These are phyloP conservation scores for Garra rufa DNA, from an alignment of 2,113 vertebrate genomes.

Conservation along the genomic window DNA sequence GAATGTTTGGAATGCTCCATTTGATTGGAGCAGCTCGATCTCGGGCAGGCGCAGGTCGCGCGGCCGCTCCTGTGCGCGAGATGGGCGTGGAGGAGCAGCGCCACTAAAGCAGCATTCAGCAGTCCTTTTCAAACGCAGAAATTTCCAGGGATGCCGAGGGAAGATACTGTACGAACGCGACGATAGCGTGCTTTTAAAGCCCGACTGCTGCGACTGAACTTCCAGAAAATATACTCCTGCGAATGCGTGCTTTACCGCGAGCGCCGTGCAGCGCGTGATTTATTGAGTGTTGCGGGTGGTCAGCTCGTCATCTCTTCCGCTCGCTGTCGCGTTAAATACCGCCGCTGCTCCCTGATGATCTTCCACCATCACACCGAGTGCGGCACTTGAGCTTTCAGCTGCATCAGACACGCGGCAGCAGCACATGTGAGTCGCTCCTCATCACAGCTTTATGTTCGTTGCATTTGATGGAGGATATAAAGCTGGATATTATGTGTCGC, in stretches of 20 bases:
- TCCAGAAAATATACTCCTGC: not conserved
- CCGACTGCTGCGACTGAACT: not conserved
- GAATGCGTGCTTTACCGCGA: not conserved
- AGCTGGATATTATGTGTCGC: not conserved
- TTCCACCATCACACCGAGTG: not conserved
- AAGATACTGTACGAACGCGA: no score
- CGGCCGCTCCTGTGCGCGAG: no score
- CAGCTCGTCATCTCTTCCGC: not conserved
- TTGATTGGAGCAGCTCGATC: conserved; percentile 49
- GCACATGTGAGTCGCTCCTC: not conserved
- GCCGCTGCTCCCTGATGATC: not conserved
- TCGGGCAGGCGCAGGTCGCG: not conserved
- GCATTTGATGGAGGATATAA: not conserved
- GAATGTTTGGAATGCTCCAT: conserved; percentile 23
- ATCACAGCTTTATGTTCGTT: not conserved
- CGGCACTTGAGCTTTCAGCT: not conserved
- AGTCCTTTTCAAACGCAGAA: not conserved
- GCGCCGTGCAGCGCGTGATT: not conserved
- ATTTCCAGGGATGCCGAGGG: conserved; percentile 6
- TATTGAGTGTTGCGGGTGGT: not conserved
- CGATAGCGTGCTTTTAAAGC: not conserved
- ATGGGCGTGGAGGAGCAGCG: conserved; percentile 49
- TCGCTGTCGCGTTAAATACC: not conserved
- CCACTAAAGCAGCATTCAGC: not conserved
- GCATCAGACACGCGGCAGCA: not conserved